phyloP scores from a whole-genome alignment of 2,888 invertebrate species.

The Melinopterus prodromus region DNA sequence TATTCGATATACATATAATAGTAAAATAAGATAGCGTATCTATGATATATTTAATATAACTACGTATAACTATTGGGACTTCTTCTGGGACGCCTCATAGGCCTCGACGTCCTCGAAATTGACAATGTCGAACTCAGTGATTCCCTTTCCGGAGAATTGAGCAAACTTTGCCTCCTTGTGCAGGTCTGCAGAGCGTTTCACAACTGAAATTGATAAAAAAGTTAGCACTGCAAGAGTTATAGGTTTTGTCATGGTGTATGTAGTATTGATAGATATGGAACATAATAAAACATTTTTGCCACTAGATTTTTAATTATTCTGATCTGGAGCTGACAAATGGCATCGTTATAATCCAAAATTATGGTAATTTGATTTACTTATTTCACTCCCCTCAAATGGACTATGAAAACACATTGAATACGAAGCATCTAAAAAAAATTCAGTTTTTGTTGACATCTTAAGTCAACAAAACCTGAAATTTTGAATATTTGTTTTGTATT shows the following conservation, averaged over 20 bases:
- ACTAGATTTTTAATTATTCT: no score
- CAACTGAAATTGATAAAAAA: slow-evolving; percentile 51
- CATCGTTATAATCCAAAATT: no score
- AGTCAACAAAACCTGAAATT: no score
- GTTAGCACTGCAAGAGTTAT: not conserved
- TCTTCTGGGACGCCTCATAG: slow-evolving; percentile 62
- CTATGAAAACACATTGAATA: no score
- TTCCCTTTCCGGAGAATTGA: slow-evolving; percentile 78
- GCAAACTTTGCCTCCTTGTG: slow-evolving; percentile 70
- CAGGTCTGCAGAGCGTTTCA: slow-evolving; percentile 57
- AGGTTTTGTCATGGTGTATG: not conserved
- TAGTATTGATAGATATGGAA: slow-evolving; percentile 7
- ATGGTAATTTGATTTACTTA: no score
- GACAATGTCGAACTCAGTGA: slow-evolving; percentile 77
- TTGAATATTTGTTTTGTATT: no score
- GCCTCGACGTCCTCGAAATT: slow-evolving; percentile 69
- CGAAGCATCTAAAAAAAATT: no score
- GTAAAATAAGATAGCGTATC: slow-evolving; percentile 37
- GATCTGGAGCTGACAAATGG: no score
- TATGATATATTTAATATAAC: slow-evolving; percentile 33
- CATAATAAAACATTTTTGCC: not conserved
- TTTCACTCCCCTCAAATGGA: no score
- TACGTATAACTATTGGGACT: slow-evolving; percentile 32
- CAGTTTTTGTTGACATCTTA: no score
- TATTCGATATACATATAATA: slow-evolving; percentile 35